phyloP scores from a whole-genome alignment of 2,888 invertebrate species.

The Stomorhina lunata region DNA sequence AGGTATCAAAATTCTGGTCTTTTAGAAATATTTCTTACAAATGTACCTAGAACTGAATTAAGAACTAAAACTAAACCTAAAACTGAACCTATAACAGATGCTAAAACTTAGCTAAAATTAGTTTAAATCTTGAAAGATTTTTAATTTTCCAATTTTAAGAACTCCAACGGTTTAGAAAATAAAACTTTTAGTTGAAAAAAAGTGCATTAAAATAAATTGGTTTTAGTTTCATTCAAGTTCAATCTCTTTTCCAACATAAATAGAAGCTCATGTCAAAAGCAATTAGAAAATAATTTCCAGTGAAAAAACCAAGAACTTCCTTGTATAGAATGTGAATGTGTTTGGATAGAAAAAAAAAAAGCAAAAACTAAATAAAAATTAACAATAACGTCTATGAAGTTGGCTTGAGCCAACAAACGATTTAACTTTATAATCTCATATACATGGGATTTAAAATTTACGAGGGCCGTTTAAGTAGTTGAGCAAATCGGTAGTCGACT shows the following conservation, averaged over 20 bases:
- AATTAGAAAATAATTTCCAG: conserved; percentile 31
- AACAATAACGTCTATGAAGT: not conserved
- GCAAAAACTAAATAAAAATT: conserved; percentile 10
- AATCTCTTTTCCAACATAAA: conserved; percentile 7
- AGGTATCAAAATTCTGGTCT: no score
- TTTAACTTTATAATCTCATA: not conserved
- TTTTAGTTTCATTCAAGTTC: conserved; percentile 41
- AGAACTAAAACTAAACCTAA: no score
- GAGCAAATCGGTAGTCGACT: no score
- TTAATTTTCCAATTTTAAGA: no score
- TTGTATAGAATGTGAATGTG: not conserved
- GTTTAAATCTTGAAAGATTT: no score
- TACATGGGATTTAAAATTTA: no score
- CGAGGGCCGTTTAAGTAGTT: not conserved
- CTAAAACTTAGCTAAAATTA: no score
- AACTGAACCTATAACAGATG: no score
- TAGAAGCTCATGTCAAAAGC: conserved; percentile 30
- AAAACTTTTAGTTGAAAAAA: not conserved
- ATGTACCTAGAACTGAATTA: no score
- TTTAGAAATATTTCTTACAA: no score
- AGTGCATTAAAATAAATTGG: not conserved
- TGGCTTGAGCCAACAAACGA: not conserved
- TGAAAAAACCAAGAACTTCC: not conserved
- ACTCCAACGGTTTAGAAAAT: no score
- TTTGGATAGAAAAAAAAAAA: not conserved